A percentile compares a stretch with the other conserved stretches of the same genome.
These are phyloP conservation scores for Metaphire vulgaris DNA, from an alignment of 1,140 invertebrate species.

Conservation along the genomic window DNA sequence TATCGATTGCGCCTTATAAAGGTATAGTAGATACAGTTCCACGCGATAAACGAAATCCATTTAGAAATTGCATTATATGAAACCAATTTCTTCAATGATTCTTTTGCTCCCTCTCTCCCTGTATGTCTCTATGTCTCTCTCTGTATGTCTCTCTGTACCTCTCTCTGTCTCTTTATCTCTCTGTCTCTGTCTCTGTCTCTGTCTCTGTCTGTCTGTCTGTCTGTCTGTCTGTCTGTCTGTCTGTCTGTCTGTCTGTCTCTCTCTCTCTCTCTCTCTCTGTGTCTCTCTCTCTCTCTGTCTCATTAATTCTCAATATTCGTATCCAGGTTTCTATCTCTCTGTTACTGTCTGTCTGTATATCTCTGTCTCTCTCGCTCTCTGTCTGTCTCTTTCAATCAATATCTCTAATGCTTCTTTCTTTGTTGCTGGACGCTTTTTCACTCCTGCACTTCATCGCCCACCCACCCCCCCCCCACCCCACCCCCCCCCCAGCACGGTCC, in stretches of 20 bases:
- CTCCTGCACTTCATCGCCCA: too few relatives aligned
- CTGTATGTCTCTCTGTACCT: too few relatives aligned
- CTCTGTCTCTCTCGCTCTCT: constrained; percentile 13
- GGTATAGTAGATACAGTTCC: too few relatives aligned
- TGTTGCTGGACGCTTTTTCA: too few relatives aligned
- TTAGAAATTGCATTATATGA: too few relatives aligned
- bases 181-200: background rate
- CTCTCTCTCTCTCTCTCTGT: constrained; percentile 17
- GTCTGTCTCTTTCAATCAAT: constrained; percentile 14
- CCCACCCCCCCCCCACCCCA: too few relatives aligned
- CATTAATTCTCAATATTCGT: background rate
- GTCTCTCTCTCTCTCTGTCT: constrained; percentile 18
- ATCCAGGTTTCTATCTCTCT: background rate
- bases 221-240: constrained; percentile 4
- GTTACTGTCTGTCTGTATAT: background rate
- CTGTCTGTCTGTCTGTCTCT: constrained; percentile 12
- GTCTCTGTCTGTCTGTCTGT: constrained; percentile 5
- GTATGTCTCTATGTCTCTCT: constrained; percentile 6
- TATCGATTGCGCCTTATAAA: too few relatives aligned
- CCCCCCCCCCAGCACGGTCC: too few relatives aligned
- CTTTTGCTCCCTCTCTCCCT: background rate
- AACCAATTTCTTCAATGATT: too few relatives aligned
- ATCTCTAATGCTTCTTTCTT: too few relatives aligned
- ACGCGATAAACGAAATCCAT: too few relatives aligned
- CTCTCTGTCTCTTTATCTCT: background rate